Base-by-base conservation (phyloP, 2,888 invertebrate species). In the Cephalotes varians region DNA sequence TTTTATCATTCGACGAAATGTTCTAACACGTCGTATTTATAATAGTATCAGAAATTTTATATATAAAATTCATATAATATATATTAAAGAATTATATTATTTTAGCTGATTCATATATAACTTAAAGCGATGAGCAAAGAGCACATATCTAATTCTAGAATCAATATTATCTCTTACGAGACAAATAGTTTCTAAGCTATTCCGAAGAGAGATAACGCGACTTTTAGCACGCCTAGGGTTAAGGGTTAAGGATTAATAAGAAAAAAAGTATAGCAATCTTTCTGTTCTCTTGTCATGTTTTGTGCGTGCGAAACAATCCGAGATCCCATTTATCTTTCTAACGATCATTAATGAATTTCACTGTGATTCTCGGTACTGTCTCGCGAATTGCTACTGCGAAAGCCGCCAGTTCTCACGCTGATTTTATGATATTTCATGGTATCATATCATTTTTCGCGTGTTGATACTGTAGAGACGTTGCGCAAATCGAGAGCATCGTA, bases 331-430 rank as follows among this genome's bases (percentile, higher is more conserved):
- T 73, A 58, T 73, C 44, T 47, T 47, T 73, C 10, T 28, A 62
- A 47, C 3, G 34, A 74, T 18, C 34, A 5, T 34, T 60, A 60
- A 58, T 58, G n/a, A 18, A 73, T 58, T 72, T 72, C 40, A 72
- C 40, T 40, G 7, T 56, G 34, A 74, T 62, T 74, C 73, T 25
- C 25, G 34, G 62, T 62, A 74, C 34, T 47, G 34, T 34, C 44
- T 31, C 21, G 47, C 10, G 34, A 62, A 73, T 58, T 21, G 58
- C 40, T 58, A 10, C n/a, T 9, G n/a, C 60, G n/a, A 73, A 47
- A 58, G 21, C 21, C 31, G 21, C 31, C 9, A 60, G 60, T 74
- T 74, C 62, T 49, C 62, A 74, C 73, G 73, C 73, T 60, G 44
- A 44, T 60, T 73, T 74, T 47, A 47, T 47, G 15, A 15, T 28